Conservation (phyloP, 2,113 vertebrate genomes). For the Tetrao urogallus region DNA sequence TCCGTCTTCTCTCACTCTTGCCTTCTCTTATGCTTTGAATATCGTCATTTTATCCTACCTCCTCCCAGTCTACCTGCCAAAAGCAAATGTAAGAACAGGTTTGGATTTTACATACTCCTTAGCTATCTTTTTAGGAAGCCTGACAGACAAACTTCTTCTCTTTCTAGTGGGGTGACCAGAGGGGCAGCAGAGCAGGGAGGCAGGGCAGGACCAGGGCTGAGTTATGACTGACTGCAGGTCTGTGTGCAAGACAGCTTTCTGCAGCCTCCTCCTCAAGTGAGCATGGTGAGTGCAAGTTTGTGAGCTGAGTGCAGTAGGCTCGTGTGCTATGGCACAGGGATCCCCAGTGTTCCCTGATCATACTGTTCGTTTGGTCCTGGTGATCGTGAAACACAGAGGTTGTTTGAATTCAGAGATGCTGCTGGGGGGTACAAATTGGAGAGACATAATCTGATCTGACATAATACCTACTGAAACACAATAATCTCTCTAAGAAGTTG, state of each 20-base stretch:
- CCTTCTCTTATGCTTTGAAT: not conserved
- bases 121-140: not conserved
- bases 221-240: not conserved
- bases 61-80: not conserved
- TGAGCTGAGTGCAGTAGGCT: not conserved
- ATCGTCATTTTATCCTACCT: not conserved
- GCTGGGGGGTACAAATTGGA: not conserved
- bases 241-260: not conserved
- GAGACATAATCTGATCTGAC: not conserved
- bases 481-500: not conserved
- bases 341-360: not conserved
- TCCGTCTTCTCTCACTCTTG: not conserved
- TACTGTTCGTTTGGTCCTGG: not conserved
- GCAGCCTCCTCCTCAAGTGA: accelerated
- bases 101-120: not conserved
- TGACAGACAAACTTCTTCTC: not conserved
- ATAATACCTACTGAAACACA: not conserved
- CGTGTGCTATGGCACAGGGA: not conserved
- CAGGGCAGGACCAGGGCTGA: not conserved
- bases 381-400: not conserved
- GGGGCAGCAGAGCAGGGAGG: not conserved
- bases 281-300: not conserved
- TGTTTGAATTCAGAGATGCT: not conserved
- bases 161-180: not conserved
- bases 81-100: not conserved